A percentile compares a stretch with the other conserved stretches of the same genome.
Evolutionary conservation across 2,888 invertebrate species (phyloP).

Genomic region (Drosophila tripunctata): DNA sequence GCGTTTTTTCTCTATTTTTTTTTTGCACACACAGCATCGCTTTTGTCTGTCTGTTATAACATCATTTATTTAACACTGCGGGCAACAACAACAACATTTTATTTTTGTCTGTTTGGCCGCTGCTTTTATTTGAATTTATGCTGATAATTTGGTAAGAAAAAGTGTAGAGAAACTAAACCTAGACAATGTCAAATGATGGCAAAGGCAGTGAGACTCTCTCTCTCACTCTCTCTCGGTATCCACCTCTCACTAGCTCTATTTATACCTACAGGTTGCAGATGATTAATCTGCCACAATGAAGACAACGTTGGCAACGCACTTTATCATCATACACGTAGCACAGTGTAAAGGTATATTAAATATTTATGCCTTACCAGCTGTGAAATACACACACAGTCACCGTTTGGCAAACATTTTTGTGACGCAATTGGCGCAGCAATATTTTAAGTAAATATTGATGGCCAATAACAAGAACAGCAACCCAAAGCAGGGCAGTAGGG

Average conservation of each 20-base stretch:
- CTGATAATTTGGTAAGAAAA: slow-evolving; percentile 67
- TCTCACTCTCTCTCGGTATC: not conserved
- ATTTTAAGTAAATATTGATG: slow-evolving; percentile 67
- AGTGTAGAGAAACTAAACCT: slow-evolving; percentile 21
- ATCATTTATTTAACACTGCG: slow-evolving; percentile 75
- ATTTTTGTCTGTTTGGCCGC: slow-evolving; percentile 15
- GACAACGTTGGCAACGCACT: slow-evolving; percentile 57
- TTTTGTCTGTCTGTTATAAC: slow-evolving; percentile 69
- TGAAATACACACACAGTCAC: slow-evolving; percentile 3
- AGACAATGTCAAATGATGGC: slow-evolving; percentile 54
- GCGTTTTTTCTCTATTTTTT: slow-evolving; percentile 8
- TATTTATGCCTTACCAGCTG: slow-evolving; percentile 61
- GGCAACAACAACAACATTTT: too few species aligned
- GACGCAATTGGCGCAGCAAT: slow-evolving; percentile 59
- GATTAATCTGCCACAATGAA: slow-evolving; percentile 73
- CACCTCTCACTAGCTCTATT: too few species aligned
- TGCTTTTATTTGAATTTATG: slow-evolving; percentile 72
- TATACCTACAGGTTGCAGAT: slow-evolving; percentile 31
- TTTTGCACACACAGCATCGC: slow-evolving; percentile 24
- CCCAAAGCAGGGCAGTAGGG: not conserved
- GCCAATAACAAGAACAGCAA: slow-evolving; percentile 31
- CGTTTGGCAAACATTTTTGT: slow-evolving; percentile 31
- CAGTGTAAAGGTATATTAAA: slow-evolving; percentile 63
- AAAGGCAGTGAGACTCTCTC: slow-evolving; percentile 27
- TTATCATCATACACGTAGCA: slow-evolving; percentile 57